These are phyloP conservation scores for Catonia carolina DNA, from an alignment of 2,888 invertebrate genomes.

Conservation along the genomic window DNA sequence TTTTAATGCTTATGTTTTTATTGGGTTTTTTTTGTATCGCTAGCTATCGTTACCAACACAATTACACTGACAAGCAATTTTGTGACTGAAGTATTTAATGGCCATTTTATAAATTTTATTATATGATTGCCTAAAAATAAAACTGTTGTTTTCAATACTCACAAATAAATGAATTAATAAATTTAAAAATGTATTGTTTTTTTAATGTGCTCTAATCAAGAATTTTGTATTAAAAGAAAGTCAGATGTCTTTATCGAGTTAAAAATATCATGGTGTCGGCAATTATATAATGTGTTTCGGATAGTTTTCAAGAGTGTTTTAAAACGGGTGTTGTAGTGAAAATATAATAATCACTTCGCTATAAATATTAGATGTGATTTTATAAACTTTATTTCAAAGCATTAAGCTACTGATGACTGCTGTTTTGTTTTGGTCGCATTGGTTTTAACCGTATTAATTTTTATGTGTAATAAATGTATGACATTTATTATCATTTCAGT, in stretches of 20 bases:
- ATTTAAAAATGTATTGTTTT: too few species aligned
- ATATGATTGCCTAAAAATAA: constrained; percentile 13
- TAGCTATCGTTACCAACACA: background rate
- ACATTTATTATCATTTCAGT: constrained; percentile 19
- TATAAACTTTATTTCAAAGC: too few species aligned
- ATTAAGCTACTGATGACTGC: constrained; percentile 2
- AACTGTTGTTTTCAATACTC: background rate
- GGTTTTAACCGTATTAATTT: constrained; percentile 3
- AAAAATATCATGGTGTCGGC: background rate
- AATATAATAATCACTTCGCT: background rate
- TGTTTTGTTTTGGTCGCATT: constrained; percentile 25
- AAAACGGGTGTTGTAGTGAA: too few species aligned
- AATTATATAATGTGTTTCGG: background rate
- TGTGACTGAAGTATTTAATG: constrained; percentile 25
- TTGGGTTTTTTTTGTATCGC: constrained; percentile 11
- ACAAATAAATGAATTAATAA: too few species aligned
- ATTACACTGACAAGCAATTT: constrained; percentile 23
- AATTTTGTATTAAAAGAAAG: too few species aligned
- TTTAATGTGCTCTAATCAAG: too few species aligned
- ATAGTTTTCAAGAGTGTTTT: constrained; percentile 1
- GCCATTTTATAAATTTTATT: constrained; percentile 23
- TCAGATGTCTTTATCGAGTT: too few species aligned
- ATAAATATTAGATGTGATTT: constrained; percentile 7
- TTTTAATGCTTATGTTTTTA: constrained; percentile 7
- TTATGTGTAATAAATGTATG: background rate